Evolutionary conservation across 2,888 invertebrate species (phyloP), one percentile per base, ranked within the genome.

Genomic region (Sisyra nigra): DNA sequence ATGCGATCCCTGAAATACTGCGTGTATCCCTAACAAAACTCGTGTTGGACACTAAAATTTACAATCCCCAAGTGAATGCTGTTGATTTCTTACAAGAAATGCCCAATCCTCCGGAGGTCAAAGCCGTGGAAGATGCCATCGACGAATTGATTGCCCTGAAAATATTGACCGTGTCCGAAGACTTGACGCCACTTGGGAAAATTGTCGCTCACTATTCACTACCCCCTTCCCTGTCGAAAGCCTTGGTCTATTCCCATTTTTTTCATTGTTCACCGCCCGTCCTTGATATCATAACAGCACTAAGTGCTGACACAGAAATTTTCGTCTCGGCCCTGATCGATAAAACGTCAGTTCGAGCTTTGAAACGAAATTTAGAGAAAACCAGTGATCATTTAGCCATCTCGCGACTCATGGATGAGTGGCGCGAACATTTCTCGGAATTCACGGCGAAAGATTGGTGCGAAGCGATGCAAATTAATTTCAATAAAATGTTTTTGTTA

Each of bases 331-430:
- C 65, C 0, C 58, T 72, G 3, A 59, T 64, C 0, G 58, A 69
- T 37, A 68, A 69, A 48, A 61, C 62, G 7, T 58, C 58, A 50
- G 66, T 74, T 8, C 68, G 72, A 42, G 53, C 58, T 30, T 57
- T 67, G 0, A 80, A 79, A 55, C 52, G 55, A 2, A 50, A 57
- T 3, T 74, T 62, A 55, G 71, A 66, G 44, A 46, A 60, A 0
- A 63, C 61, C 0, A 80, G 80, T 3, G 81, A 81, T 55, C 78
- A 80, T 57, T 53, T 71, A 10, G 72, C 78, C 0, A 39, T 76
- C 10, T 66, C 72, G 51, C 59, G 67, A 56, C 53, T 79, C 7
- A 72, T 70, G 47, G 60, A 66, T 8, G 63, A 71, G 43, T 77
- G 69, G 62, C 61, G 69, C 15, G 54, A 59, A 24, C 3, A 7